Evolutionary conservation across 1,140 invertebrate species (phyloP).

Genomic region (Radopholus similis): DNA sequence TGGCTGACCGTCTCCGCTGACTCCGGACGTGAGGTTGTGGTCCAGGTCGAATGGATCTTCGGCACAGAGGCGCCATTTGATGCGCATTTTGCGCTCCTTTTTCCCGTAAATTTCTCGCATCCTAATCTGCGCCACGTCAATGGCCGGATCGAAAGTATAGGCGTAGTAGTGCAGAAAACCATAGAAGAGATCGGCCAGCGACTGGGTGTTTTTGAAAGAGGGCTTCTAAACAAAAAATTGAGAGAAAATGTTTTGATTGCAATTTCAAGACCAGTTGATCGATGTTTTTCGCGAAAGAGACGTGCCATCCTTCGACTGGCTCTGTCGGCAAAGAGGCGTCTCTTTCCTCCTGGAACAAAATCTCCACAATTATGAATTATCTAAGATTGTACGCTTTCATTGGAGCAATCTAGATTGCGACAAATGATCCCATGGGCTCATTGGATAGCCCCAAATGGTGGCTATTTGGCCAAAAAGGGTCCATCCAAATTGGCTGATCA

Average conservation of each 20-base stretch:
- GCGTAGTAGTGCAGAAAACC: conserved; percentile 14
- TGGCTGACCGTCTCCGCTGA: conserved; percentile 7
- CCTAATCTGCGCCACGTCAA: conserved; percentile 23
- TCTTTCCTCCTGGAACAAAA: no score
- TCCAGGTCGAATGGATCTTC: conserved; percentile 26
- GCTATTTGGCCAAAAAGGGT: no score
- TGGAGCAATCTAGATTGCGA: no score
- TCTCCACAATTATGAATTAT: no score
- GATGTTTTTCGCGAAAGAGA: conserved; percentile 3
- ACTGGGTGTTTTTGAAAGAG: not conserved
- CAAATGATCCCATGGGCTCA: no score
- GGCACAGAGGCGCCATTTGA: not conserved
- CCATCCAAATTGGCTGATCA: no score
- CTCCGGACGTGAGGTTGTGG: conserved; percentile 21
- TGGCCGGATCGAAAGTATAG: not conserved
- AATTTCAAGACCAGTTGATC: not conserved
- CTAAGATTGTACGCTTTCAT: no score
- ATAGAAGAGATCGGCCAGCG: conserved; percentile 12
- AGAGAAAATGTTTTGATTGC: not conserved
- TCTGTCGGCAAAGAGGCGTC: no score
- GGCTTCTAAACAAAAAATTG: not conserved
- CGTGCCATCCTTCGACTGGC: conserved; percentile 23
- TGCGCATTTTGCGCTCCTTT: not conserved
- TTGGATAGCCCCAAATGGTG: no score
- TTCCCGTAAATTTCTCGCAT: not conserved